A percentile compares a stretch with the other conserved stretches of the same genome.
These are phyloP conservation scores for Dendropsophus ebraccatus DNA, from an alignment of 2,113 vertebrate genomes.

Conservation along the genomic window DNA sequence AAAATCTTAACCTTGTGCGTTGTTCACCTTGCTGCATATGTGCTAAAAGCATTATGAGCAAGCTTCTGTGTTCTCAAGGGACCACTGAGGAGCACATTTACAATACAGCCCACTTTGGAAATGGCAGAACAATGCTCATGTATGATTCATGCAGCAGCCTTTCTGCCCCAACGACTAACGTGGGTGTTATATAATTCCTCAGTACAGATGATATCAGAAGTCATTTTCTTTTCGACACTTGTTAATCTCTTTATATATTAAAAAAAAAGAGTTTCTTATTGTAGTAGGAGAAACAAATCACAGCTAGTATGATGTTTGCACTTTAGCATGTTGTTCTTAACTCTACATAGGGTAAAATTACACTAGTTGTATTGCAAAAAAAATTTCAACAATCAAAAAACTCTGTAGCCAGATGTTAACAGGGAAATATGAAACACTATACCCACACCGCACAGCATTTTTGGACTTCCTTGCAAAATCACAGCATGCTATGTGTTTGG, in stretches of 20 bases:
- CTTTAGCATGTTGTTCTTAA: neutral
- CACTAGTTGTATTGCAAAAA: too few species aligned
- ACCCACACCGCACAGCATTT: too few species aligned
- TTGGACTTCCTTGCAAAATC: too few species aligned
- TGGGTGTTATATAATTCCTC: constrained; percentile 21
- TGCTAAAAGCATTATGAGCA: neutral
- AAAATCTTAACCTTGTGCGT: neutral
- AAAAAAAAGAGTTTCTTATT: constrained; percentile 2
- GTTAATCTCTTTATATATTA: neutral
- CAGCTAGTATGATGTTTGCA: neutral
- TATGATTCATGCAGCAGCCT: constrained; percentile 28
- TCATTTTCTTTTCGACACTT: constrained; percentile 4
- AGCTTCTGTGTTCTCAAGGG: neutral
- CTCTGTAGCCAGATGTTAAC: too few species aligned
- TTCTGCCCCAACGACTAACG: constrained; percentile 27
- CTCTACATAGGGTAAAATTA: too few species aligned
- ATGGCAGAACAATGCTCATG: constrained; percentile 12
- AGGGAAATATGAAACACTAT: too few species aligned
- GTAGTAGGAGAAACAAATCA: neutral
- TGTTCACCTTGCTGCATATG: neutral
- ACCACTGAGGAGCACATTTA: neutral
- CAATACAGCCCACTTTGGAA: constrained; percentile 28
- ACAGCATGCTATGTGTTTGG: too few species aligned
- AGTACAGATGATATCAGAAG: neutral
- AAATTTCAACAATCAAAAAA: too few species aligned